phyloP scores from a whole-genome alignment of 2,797 vertebrate genomes.

The Anolis apletophallus region DNA sequence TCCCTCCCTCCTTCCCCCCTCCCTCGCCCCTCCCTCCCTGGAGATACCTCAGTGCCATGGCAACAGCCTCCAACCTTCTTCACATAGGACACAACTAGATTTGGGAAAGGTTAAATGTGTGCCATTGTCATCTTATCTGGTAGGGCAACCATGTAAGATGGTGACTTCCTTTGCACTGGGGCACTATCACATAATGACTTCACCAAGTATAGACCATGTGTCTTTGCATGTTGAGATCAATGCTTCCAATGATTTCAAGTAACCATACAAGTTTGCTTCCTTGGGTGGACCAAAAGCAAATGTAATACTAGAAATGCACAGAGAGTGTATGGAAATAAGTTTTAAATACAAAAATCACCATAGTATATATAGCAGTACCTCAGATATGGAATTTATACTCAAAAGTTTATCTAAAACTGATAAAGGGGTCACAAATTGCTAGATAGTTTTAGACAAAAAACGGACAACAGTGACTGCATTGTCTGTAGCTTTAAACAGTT shows the following conservation, averaged over 20 bases:
- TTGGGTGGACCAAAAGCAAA: conserved; percentile 44
- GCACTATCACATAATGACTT: conserved; percentile 60
- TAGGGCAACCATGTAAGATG: conserved; percentile 71
- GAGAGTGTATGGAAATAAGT: background rate
- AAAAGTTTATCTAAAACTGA: too few relatives aligned
- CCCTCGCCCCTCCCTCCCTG: conserved; percentile 50
- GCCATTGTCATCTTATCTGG: conserved; percentile 68
- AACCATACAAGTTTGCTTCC: conserved; percentile 47
- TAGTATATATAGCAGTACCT: too few relatives aligned
- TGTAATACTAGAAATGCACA: rapidly evolving
- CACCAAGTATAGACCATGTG: conserved; percentile 55
- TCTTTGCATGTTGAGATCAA: background rate
- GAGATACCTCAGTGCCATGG: conserved; percentile 75
- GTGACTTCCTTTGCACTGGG: conserved; percentile 59
- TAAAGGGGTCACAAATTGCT: too few relatives aligned
- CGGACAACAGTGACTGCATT: too few relatives aligned
- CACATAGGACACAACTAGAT: conserved; percentile 73
- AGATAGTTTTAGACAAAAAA: too few relatives aligned
- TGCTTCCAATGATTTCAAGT: conserved; percentile 51
- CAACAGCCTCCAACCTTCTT: conserved; percentile 75
- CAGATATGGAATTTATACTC: background rate
- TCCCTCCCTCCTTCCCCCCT: background rate
- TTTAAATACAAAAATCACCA: background rate
- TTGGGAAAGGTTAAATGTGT: conserved; percentile 72
- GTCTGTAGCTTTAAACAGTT: too few relatives aligned